phyloP scores from a whole-genome alignment of 2,888 invertebrate genomes.

The Lampropteryx suffumata region DNA sequence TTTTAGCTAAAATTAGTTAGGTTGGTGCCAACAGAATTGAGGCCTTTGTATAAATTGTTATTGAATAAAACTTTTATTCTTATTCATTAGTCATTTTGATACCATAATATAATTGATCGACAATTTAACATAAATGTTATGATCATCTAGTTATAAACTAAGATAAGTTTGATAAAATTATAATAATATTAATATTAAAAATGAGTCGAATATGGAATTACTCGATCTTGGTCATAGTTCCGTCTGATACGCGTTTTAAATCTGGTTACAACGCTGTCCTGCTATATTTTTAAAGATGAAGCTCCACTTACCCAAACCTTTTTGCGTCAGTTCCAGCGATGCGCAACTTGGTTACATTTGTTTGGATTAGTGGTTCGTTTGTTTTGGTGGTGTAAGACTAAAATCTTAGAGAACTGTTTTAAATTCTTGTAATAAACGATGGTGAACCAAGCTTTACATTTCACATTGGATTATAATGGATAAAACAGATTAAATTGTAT shows the following conservation, averaged over 20 bases:
- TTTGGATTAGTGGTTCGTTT: constrained; percentile 28
- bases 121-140: too few relatives aligned
- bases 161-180: too few relatives aligned
- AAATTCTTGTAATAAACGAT: constrained; percentile 11
- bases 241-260: not conserved
- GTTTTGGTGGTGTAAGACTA: constrained; percentile 24
- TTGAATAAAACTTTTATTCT: too few relatives aligned
- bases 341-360: constrained; percentile 27
- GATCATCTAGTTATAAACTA: too few relatives aligned
- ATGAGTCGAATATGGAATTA: not conserved
- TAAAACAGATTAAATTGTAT: too few relatives aligned
- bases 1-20: too few relatives aligned
- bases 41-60: too few relatives aligned
- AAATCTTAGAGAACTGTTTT: constrained; percentile 25
- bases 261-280: constrained; percentile 36
- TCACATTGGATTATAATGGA: not conserved
- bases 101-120: too few relatives aligned
- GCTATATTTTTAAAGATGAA: constrained; percentile 36
- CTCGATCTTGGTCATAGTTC: not conserved
- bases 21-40: too few relatives aligned
- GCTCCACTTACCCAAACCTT: constrained; percentile 23
- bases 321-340: constrained; percentile 15
- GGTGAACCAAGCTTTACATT: constrained; percentile 1
- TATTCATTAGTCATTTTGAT: too few relatives aligned
- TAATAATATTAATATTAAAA: too few relatives aligned